Conservation (phyloP, 2,797 vertebrate species). For the Neoniphon sammara region DNA sequence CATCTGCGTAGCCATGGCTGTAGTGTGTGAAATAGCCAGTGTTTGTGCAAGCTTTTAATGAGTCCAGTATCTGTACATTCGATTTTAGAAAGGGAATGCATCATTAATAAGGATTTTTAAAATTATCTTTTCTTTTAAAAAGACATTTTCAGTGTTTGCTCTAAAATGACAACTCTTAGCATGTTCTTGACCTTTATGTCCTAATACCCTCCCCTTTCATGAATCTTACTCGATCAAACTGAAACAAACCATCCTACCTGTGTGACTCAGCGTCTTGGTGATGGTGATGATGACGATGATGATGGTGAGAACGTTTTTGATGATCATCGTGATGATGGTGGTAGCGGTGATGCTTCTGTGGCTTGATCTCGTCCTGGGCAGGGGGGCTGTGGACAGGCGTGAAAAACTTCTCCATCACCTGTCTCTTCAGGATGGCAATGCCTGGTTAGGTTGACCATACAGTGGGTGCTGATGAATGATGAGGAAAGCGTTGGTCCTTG, state of each 20-base stretch:
- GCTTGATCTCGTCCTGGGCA: constrained; percentile 67
- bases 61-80: neutral
- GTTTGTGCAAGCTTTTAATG: neutral
- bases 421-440: constrained; percentile 58
- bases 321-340: constrained; percentile 25
- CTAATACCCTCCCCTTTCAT: neutral
- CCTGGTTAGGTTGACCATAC: constrained; percentile 21
- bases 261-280: constrained; percentile 62
- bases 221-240: neutral
- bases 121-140: no score
- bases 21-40: no score
- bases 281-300: constrained; percentile 41
- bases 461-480: constrained; percentile 14
- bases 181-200: neutral
- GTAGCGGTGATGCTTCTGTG: constrained; percentile 61
- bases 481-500: constrained; percentile 11
- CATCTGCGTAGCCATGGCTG: neutral
- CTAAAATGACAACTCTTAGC: neutral
- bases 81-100: neutral
- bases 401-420: constrained; percentile 84
- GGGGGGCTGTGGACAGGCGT: constrained; percentile 77
- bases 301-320: constrained; percentile 17
- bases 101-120: no score
- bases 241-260: constrained; percentile 59
- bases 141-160: neutral